Base-by-base conservation (phyloP, 2,113 vertebrate genomes). In the Chamaetylas fuelleborni region DNA sequence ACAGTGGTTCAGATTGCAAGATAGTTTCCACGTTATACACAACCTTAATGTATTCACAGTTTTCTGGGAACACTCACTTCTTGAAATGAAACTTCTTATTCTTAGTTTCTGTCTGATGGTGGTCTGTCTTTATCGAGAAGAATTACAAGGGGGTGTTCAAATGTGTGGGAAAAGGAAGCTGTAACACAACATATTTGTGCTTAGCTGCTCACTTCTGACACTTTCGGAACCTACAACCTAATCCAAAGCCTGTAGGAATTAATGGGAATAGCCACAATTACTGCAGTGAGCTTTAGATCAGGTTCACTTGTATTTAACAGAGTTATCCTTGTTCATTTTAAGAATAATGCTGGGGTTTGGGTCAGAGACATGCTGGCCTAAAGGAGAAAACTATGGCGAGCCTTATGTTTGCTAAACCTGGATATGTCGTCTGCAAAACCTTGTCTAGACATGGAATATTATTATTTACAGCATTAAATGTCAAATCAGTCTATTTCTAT, bases 41-140 rank as follows among this genome's bases (percentile, higher is more conserved):
- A 38, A 61, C 28, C 19, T 71, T 81, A 62, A 64, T 28, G 28
- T 15, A n/a, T n/a, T 83, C 50, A 40, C 17, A 56, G 65, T 67
- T 77, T 88, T 86, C 69, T 84, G 93, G 86, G 92, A 89, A 93
- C 25, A 84, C 25, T 91, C 65, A 74, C n/a, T 93, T 89, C 81
- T 91, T 57, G 70, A 93, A 92, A 58, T n/a, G 36, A 92, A 92
- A 89, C 53, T 74, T 74, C n/a, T 45, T 62, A 53, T 53, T 95
- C 48, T 89, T 87, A 33, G 65, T 87, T 87, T 94, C 70, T 92
- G 34, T 53, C 57, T 58, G 54, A 31, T n/a, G 12, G 13, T 76
- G 19, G 18, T 81, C 72, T 83, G 65, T 74, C 77, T 92, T 83
- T 65, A 42, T 34, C 84, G n/a, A 90, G 18, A 53, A 70, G 26